phyloP scores from a whole-genome alignment of 2,888 invertebrate genomes.

The Tiphia femorata region DNA sequence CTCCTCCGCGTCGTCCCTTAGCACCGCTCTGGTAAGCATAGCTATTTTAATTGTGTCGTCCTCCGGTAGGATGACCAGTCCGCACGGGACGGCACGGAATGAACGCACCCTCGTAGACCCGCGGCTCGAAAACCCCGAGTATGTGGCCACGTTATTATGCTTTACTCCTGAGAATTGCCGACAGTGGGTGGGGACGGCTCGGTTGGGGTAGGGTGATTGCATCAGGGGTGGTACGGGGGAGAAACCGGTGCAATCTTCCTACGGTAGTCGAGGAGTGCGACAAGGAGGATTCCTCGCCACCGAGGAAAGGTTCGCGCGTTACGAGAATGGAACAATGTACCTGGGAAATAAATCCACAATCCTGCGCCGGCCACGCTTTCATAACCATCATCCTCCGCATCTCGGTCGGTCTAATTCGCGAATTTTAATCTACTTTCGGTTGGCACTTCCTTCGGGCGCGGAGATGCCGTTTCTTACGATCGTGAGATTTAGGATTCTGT shows the following conservation, averaged over 20 bases:
- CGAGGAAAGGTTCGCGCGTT: not conserved
- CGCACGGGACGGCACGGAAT: conserved; percentile 52
- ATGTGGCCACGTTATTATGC: conserved; percentile 59
- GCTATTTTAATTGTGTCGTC: conserved; percentile 69
- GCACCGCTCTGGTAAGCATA: conserved; percentile 59
- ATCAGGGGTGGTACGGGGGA: conserved; percentile 28
- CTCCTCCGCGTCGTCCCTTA: conserved; percentile 27
- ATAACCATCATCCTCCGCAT: not conserved
- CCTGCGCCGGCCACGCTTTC: too few relatives aligned
- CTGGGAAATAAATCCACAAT: too few relatives aligned
- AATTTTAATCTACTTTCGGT: not conserved
- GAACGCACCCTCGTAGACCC: conserved; percentile 43
- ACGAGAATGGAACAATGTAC: conserved; percentile 13
- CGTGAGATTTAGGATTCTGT: too few relatives aligned
- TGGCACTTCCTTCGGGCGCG: not conserved
- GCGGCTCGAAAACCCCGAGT: conserved; percentile 48
- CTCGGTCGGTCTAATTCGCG: not conserved
- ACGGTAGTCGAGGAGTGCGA: conserved; percentile 2
- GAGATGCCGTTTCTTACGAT: not conserved
- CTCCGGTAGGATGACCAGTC: conserved; percentile 58
- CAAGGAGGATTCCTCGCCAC: conserved; percentile 12
- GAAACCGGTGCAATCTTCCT: conserved; percentile 31
- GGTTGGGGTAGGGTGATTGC: conserved; percentile 39
- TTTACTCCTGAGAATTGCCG: conserved; percentile 57
- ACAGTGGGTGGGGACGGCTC: conserved; percentile 5